Percentiles rank a stretch among this genome's conserved stretches.
Evolutionary conservation across 35 echinoderm and acorn worm species (phyloP).

Genomic region (Acanthaster planci): DNA sequence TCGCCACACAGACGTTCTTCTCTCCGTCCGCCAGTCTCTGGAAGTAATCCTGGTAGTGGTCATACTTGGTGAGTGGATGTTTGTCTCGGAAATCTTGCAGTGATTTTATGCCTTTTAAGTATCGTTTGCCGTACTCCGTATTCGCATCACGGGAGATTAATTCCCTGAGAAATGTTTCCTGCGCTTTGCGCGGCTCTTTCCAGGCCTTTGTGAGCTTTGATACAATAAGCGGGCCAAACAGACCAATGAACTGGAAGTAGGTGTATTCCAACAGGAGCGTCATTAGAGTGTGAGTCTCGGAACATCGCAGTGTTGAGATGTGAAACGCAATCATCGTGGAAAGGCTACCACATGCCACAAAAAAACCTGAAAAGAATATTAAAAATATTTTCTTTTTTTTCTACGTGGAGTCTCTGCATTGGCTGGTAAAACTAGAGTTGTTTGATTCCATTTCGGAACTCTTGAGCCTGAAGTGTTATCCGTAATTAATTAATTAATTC

Average conservation of each 20-base stretch:
- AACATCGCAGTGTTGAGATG: neutral
- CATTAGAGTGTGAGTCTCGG: neutral
- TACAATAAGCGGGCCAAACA: neutral
- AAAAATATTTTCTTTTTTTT: neutral
- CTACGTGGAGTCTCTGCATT: too few species aligned
- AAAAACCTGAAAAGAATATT: neutral
- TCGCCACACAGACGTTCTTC: constrained; percentile 47
- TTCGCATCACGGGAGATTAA: neutral
- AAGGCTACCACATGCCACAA: neutral
- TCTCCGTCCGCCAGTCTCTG: constrained; percentile 68
- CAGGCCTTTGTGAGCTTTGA: neutral
- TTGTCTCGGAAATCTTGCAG: constrained; percentile 48
- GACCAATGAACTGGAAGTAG: neutral
- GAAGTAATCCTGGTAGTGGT: constrained; percentile 57
- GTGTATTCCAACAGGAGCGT: neutral
- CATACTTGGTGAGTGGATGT: constrained; percentile 69
- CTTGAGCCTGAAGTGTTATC: too few species aligned
- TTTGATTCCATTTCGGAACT: too few species aligned
- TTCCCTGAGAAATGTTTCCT: neutral
- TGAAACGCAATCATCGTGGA: neutral
- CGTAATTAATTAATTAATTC: too few species aligned
- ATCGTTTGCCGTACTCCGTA: neutral
- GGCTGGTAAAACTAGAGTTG: too few species aligned
- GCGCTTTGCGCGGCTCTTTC: neutral
- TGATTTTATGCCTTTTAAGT: constrained; percentile 49